Conservation (phyloP, 2,113 vertebrate species). For the Phylloscopus trochiloides region DNA sequence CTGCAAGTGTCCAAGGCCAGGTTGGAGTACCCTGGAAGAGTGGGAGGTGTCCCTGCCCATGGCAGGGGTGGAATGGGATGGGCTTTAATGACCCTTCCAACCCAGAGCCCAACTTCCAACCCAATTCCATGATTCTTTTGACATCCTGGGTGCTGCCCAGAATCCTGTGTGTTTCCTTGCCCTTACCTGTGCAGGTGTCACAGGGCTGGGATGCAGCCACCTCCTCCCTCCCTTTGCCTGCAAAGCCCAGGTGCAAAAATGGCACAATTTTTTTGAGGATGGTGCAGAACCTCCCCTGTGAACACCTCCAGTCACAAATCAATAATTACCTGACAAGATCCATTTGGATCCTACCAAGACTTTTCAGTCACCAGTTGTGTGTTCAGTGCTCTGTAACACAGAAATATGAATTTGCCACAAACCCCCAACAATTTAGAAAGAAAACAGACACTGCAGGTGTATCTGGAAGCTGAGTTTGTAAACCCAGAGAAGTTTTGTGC, state of each 20-base stretch:
- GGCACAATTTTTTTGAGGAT: fast-evolving
- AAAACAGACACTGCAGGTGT: neutral
- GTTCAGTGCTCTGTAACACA: neutral
- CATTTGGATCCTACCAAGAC: neutral
- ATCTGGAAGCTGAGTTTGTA: neutral
- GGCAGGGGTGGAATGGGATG: neutral
- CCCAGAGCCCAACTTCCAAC: neutral
- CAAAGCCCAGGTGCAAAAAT: neutral
- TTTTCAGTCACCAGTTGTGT: neutral
- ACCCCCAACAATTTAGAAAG: neutral
- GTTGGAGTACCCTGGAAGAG: fast-evolving
- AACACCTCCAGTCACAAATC: neutral
- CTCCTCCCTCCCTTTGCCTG: neutral
- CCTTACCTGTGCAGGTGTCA: neutral
- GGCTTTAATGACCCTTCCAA: neutral
- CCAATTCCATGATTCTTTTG: neutral
- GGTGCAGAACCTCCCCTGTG: neutral
- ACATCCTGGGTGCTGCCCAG: neutral
- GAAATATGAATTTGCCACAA: neutral
- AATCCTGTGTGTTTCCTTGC: neutral
- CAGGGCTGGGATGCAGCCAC: neutral
- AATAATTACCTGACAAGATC: neutral
- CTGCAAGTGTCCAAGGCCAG: neutral
- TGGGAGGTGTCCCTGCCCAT: neutral
- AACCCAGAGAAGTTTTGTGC: neutral